Evolutionary conservation across 2,888 invertebrate species (phyloP).

Genomic region (Toxonevra muliebris): DNA sequence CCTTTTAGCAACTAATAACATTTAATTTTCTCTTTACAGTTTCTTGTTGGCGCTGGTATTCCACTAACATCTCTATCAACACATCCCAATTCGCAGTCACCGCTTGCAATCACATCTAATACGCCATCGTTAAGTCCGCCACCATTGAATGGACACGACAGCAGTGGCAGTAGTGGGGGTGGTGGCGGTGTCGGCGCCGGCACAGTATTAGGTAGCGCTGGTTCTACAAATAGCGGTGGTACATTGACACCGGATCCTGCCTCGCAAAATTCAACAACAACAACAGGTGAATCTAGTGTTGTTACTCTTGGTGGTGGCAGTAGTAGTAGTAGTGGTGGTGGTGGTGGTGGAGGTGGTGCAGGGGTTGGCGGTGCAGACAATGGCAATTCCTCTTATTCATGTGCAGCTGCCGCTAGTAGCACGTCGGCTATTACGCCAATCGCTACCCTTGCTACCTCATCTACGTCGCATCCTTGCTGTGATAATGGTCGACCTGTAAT

Average conservation of each 20-base stretch:
- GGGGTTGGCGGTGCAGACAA: neutral
- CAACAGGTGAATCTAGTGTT: constrained; percentile 48
- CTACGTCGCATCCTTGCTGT: constrained; percentile 72
- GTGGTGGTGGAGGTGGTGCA: constrained; percentile 8
- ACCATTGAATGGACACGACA: constrained; percentile 63
- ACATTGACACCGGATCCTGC: constrained; percentile 41
- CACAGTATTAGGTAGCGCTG: no score
- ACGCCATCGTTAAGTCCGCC: constrained; percentile 65
- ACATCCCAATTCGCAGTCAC: constrained; percentile 40
- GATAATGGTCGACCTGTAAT: constrained; percentile 91
- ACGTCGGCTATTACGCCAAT: constrained; percentile 6
- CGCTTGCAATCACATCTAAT: constrained; percentile 43
- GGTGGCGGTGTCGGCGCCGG: constrained; percentile 30
- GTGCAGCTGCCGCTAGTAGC: constrained; percentile 6
- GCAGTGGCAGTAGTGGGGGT: constrained; percentile 45
- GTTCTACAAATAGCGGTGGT: constrained; percentile 37
- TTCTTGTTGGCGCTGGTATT: constrained; percentile 42
- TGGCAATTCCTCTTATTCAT: constrained; percentile 5
- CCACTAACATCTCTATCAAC: constrained; percentile 28
- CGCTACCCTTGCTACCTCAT: neutral
- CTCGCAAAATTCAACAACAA: constrained; percentile 55
- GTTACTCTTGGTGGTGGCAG: constrained; percentile 19
- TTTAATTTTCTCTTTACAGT: constrained; percentile 36
- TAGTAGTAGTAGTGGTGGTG: constrained; percentile 27
- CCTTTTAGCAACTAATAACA: neutral